Conservation (phyloP, 2,888 invertebrate genomes). For the Tenthredo mesomela region DNA sequence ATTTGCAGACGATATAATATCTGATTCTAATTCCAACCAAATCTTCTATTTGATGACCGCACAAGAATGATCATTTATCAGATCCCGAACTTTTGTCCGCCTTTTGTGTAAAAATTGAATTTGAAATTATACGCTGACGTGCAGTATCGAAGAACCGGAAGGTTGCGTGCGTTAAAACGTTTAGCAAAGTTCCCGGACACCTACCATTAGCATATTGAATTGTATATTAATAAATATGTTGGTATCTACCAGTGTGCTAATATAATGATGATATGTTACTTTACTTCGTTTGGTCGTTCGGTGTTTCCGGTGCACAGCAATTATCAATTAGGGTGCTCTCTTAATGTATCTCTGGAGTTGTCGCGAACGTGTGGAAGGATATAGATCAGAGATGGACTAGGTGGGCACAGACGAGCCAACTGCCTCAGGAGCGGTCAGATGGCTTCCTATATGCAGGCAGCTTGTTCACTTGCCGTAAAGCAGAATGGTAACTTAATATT, state of each 20-base stretch:
- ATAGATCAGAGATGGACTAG: slow-evolving; percentile 59
- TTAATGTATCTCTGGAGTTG: slow-evolving; percentile 47
- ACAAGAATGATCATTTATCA: not conserved
- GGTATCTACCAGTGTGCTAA: not conserved
- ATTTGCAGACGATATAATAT: not conserved
- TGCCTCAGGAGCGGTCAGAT: slow-evolving; percentile 75
- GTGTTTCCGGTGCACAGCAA: not conserved
- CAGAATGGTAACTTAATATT: slow-evolving; percentile 77
- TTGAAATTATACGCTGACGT: not conserved
- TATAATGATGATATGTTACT: slow-evolving; percentile 17
- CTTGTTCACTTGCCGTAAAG: slow-evolving; percentile 78
- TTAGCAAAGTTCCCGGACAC: not conserved
- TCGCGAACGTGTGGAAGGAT: slow-evolving; percentile 47
- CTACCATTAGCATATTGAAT: not conserved
- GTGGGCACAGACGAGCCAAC: slow-evolving; percentile 73
- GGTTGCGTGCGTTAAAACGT: not conserved
- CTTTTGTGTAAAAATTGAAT: not conserved
- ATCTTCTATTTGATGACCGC: not conserved
- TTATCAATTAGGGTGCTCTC: slow-evolving; percentile 56
- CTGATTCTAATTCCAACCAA: not conserved
- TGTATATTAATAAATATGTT: not conserved
- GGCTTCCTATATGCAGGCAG: slow-evolving; percentile 78
- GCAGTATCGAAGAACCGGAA: not conserved
- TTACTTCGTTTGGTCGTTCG: not conserved
- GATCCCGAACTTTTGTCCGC: not conserved